phyloP scores from a whole-genome alignment of 2,797 vertebrate species.

The Micrastur ruficollis region DNA sequence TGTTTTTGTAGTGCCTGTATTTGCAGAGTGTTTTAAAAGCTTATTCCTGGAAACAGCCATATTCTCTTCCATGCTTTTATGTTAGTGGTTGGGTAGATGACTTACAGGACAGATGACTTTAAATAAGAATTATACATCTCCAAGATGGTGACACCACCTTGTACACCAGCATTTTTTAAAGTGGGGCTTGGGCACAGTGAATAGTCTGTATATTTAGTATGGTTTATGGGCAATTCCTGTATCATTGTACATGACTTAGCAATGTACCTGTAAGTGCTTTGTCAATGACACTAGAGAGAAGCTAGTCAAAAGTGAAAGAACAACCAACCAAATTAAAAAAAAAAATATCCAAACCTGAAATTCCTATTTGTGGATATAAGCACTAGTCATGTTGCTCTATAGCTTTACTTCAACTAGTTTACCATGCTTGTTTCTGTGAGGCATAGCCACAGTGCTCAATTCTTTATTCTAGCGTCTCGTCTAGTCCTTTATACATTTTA shows the following conservation, averaged over 20 bases:
- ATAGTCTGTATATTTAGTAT: background rate
- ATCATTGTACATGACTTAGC: background rate
- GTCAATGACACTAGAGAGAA: background rate
- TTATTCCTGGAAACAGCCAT: background rate
- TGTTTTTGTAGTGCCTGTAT: background rate
- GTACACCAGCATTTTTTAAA: background rate
- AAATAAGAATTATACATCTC: background rate
- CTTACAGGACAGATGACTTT: background rate
- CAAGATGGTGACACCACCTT: background rate
- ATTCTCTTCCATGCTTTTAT: background rate
- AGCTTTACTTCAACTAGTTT: background rate
- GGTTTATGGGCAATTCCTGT: background rate
- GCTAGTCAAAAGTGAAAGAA: background rate
- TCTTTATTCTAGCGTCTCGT: background rate
- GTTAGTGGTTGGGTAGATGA: background rate
- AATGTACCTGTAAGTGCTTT: background rate
- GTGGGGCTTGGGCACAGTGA: background rate
- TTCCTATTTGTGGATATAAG: background rate
- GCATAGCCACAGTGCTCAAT: background rate
- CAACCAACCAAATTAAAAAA: background rate
- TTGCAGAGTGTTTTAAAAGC: background rate
- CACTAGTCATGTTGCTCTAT: background rate
- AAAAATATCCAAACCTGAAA: background rate
- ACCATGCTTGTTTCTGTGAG: background rate
- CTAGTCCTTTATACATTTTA: background rate